A percentile compares a stretch with the other conserved stretches of the same genome.
Conservation (phyloP, 2,113 vertebrate species). For the Motacilla alba region DNA sequence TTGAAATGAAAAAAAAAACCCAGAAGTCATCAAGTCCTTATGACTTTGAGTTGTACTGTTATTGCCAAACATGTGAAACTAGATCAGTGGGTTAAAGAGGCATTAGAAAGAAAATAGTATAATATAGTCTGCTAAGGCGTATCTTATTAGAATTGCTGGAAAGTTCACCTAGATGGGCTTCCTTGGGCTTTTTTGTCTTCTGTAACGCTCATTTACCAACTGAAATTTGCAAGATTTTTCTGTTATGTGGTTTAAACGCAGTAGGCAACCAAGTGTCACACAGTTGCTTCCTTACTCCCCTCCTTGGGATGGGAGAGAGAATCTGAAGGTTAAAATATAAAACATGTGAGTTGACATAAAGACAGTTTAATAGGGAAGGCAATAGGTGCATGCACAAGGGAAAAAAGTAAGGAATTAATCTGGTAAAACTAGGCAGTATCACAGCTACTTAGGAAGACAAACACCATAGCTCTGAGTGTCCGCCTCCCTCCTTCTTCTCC, state of each 20-base stretch:
- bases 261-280: background rate
- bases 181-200: background rate
- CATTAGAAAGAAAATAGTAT: background rate
- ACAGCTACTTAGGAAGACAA: background rate
- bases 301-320: background rate
- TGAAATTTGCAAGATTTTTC: background rate
- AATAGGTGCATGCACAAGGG: background rate
- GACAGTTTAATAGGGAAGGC: background rate
- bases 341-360: background rate
- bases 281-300: background rate
- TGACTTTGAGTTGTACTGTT: background rate
- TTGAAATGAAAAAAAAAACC: background rate
- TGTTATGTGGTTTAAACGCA: background rate
- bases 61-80: background rate
- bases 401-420: background rate
- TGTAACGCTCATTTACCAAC: background rate
- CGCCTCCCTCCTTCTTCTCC: background rate
- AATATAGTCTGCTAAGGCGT: background rate
- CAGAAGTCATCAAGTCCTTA: background rate
- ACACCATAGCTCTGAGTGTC: background rate
- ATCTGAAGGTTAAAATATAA: background rate
- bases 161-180: background rate
- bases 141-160: background rate
- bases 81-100: background rate
- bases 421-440: background rate